Percentiles rank a stretch among this genome's conserved stretches.
Evolutionary conservation across 2,888 invertebrate species (phyloP).

Genomic region (Caradrina clavipalpis): DNA sequence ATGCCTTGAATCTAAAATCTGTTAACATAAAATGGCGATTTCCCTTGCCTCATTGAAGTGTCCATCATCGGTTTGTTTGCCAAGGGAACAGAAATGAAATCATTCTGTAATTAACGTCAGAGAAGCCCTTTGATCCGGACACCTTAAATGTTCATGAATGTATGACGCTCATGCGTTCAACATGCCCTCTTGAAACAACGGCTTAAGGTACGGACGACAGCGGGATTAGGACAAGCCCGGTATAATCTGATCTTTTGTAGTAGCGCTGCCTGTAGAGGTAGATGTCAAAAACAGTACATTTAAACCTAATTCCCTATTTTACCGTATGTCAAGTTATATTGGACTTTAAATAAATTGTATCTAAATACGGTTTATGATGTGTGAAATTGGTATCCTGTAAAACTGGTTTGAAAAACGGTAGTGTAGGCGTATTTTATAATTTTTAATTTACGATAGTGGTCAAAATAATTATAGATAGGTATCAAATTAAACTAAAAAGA

Average conservation of each 20-base stretch:
- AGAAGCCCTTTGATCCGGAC: constrained; percentile 81
- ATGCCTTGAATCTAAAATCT: neutral
- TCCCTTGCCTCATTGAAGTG: constrained; percentile 51
- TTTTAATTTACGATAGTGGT: constrained; percentile 11
- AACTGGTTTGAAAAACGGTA: constrained; percentile 21
- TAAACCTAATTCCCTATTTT: neutral
- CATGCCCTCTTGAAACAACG: constrained; percentile 62
- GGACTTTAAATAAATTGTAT: constrained; percentile 2
- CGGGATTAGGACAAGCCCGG: constrained; percentile 16
- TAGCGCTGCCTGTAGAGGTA: neutral
- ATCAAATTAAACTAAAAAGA: constrained; percentile 10
- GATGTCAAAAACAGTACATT: neutral
- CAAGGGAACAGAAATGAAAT: constrained; percentile 65
- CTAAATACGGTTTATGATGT: constrained; percentile 31
- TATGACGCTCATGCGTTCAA: constrained; percentile 77
- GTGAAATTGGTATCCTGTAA: constrained; percentile 48
- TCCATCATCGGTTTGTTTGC: constrained; percentile 62
- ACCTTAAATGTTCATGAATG: constrained; percentile 79
- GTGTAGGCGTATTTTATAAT: neutral
- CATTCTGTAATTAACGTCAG: constrained; percentile 77
- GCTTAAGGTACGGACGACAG: constrained; percentile 52
- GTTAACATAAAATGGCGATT: constrained; percentile 15
- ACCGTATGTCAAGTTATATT: neutral
- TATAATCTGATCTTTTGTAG: neutral
- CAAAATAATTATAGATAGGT: constrained; percentile 10